Evolutionary conservation across 2,888 invertebrate species (phyloP).

Genomic region (Nesidiocoris tenuis): DNA sequence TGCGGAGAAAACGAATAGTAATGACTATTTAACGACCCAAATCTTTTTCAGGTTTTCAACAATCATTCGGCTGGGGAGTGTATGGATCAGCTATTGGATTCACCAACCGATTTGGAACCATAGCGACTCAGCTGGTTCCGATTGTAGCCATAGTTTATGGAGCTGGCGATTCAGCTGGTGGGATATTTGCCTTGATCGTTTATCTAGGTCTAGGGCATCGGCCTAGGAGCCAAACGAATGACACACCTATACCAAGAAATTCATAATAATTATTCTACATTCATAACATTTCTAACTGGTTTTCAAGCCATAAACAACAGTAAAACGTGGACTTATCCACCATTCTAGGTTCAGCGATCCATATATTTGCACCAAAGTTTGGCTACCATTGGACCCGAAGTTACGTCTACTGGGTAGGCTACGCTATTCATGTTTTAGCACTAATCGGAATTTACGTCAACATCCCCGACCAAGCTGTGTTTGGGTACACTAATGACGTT

Average conservation of each 20-base stretch:
- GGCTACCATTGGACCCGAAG: slow-evolving; percentile 76
- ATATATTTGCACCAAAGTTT: slow-evolving; percentile 54
- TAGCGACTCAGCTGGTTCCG: slow-evolving; percentile 85
- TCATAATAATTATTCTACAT: no score
- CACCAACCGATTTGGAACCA: slow-evolving; percentile 72
- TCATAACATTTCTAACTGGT: no score
- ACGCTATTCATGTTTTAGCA: slow-evolving; percentile 56
- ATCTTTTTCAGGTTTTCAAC: slow-evolving; percentile 71
- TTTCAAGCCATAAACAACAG: no score
- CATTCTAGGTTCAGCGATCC: slow-evolving; percentile 10
- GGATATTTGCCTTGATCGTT: no score
- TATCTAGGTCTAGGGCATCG: no score
- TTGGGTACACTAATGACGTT: slow-evolving; percentile 63
- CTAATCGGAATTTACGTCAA: slow-evolving; percentile 87
- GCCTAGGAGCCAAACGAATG: no score
- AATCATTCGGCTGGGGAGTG: slow-evolving; percentile 94
- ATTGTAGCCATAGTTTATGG: slow-evolving; percentile 92
- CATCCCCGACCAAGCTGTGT: slow-evolving; percentile 77
- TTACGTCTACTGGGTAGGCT: slow-evolving; percentile 65
- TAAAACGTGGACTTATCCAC: no score
- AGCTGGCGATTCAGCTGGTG: slow-evolving; percentile 85
- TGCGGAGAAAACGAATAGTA: no score
- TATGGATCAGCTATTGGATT: slow-evolving; percentile 91
- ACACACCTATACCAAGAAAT: no score
- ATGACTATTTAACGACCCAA: no score